phyloP scores from a whole-genome alignment of 2,888 invertebrate genomes.

The Platypus cylindrus region DNA sequence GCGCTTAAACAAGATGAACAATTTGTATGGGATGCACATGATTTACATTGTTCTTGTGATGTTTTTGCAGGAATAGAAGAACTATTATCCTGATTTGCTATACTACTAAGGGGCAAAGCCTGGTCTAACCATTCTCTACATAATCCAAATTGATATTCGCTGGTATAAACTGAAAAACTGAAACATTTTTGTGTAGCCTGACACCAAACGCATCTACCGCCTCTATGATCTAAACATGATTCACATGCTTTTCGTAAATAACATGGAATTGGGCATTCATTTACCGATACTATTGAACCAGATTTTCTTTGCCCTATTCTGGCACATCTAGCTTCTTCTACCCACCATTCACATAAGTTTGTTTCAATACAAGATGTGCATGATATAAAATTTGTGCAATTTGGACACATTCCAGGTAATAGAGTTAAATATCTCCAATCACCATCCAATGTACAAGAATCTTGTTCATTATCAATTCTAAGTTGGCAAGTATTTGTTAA shows the following conservation, averaged over 20 bases:
- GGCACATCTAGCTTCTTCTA: constrained; percentile 75
- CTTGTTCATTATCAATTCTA: constrained; percentile 53
- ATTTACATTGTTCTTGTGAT: constrained; percentile 59
- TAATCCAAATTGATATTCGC: constrained; percentile 85
- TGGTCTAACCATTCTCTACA: constrained; percentile 91
- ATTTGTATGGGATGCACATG: constrained; percentile 61
- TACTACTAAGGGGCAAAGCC: constrained; percentile 44
- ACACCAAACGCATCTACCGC: constrained; percentile 93
- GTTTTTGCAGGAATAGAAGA: constrained; percentile 26
- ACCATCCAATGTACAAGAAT: constrained; percentile 41
- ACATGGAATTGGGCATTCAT: constrained; percentile 71
- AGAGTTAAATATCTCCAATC: constrained; percentile 72
- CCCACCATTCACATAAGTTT: constrained; percentile 82
- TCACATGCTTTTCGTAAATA: constrained; percentile 64
- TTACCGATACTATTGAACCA: constrained; percentile 49
- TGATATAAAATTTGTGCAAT: constrained; percentile 80
- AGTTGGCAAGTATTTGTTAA: constrained; percentile 57
- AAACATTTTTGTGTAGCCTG: constrained; percentile 86
- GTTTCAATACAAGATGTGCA: constrained; percentile 70
- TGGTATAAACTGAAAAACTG: constrained; percentile 90
- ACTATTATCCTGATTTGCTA: constrained; percentile 29
- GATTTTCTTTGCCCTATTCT: constrained; percentile 54
- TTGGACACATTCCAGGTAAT: constrained; percentile 70
- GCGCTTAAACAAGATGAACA: constrained; percentile 70
- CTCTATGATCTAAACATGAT: constrained; percentile 69